Percentiles rank a stretch among this genome's conserved stretches.
These are phyloP conservation scores for Copsychus sechellarum DNA, from an alignment of 2,113 vertebrate genomes.

Conservation along the genomic window DNA sequence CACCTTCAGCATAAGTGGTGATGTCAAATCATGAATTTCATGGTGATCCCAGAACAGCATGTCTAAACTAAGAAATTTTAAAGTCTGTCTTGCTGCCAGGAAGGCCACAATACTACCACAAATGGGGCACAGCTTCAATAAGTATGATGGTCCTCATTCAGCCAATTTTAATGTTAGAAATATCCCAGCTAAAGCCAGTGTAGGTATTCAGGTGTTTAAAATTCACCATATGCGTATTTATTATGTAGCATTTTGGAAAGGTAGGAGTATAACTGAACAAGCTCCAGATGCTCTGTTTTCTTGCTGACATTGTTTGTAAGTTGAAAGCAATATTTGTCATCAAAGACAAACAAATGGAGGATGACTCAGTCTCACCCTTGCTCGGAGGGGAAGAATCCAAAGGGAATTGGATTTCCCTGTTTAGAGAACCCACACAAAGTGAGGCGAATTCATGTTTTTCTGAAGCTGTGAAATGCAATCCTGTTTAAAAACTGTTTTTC, in stretches of 20 bases:
- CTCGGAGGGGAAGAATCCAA: constrained; percentile 1
- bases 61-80: not conserved
- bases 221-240: not conserved
- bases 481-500: not conserved
- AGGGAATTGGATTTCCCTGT: constrained; percentile 24
- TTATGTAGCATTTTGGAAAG: not conserved
- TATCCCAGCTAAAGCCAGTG: not conserved
- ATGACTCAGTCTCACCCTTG: constrained; percentile 27
- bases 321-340: constrained; percentile 22
- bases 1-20: not conserved
- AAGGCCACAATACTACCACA: not conserved
- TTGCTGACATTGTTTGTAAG: constrained; percentile 32
- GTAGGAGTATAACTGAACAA: not conserved
- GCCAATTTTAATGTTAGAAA: not conserved
- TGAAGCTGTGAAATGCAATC: not conserved
- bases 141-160: not conserved
- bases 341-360: constrained; percentile 37
- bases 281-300: not conserved
- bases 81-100: not conserved
- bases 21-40: not conserved
- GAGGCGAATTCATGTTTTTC: constrained; percentile 2
- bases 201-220: not conserved
- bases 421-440: not conserved
- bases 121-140: not conserved
- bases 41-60: not conserved